Evolutionary conservation across 2,113 vertebrate species (phyloP).

Genomic region (Baryphthengus martii): DNA sequence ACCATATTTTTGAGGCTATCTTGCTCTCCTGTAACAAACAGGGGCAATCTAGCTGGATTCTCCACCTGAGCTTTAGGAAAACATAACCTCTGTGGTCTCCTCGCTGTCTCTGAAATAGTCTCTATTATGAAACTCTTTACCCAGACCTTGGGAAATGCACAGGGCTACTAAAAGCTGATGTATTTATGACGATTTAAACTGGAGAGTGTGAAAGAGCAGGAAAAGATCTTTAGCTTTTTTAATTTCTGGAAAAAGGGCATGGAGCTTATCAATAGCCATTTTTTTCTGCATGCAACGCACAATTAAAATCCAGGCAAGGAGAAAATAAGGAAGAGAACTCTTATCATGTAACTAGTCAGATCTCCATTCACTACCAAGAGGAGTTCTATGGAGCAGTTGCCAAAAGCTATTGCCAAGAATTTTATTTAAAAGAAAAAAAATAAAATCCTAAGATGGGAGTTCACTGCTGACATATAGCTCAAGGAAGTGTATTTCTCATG

Average conservation of each 20-base stretch:
- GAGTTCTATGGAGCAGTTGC: not conserved
- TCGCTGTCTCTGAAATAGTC: not conserved
- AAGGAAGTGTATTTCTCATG: not conserved
- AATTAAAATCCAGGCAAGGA: not conserved
- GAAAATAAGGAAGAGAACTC: not conserved
- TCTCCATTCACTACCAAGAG: not conserved
- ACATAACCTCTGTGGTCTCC: not conserved
- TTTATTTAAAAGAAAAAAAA: not conserved
- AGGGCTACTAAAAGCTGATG: not conserved
- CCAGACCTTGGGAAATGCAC: not conserved
- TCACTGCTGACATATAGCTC: not conserved
- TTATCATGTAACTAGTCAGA: not conserved
- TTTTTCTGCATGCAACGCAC: not conserved
- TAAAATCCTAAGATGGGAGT: not conserved
- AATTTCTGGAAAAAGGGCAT: not conserved
- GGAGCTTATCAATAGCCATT: not conserved
- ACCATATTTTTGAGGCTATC: not conserved
- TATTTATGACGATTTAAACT: not conserved
- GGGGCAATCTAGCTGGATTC: not conserved
- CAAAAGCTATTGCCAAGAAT: not conserved
- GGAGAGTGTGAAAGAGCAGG: not conserved
- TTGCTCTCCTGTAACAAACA: not conserved
- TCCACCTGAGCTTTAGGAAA: not conserved
- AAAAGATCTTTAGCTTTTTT: not conserved
- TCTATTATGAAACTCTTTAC: not conserved